Evolutionary conservation across 2,888 invertebrate species (phyloP), one percentile per base, ranked within the genome.

Genomic region (Dusona sp.): DNA sequence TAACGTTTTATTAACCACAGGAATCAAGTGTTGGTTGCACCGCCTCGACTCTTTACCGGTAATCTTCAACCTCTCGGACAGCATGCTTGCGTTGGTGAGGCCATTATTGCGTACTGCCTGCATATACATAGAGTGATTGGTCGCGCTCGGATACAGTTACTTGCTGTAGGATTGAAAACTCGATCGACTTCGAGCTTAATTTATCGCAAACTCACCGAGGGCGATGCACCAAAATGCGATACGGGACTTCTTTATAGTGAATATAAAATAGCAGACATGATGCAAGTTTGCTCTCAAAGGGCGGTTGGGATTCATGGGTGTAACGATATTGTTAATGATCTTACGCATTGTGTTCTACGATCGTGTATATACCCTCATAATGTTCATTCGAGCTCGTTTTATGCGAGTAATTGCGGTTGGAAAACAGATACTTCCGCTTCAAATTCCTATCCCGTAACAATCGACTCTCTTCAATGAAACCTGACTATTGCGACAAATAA

Each of bases 1-100:
- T 90, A 91, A 91, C 90, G 89, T 92, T 92, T 92, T 92, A 91
- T 92, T 92, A 92, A 92, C 89, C 90, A n/a, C n/a, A 90, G 90
- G 90, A 91, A 91, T 92, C 91, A 91, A 92, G 90, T 89, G 84
- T 72, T 84, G 38, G 29, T 79, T 64, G 65, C 61, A 72, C 70
- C 42, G 19, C 22, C 42, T 48, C 13, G 16, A 9, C 33, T 64
- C 73, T 64, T 25, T 61, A 68, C 22, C 29, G 64, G n/a, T 38
- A 57, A 8, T 33, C 16, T 42, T 22, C 13, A 36, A 4, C 36
- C 11, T 79, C 48, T 29, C 45, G 38, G 16, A 61, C 29, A 29
- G 13, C 29, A 16, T 61, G 29, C 61, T 16, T 61, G 29, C 6
- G 61, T 16, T 29, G 13, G 29, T 29, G 22, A 29, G 16, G 0